These are phyloP conservation scores for Chymomyza caudatula DNA, from an alignment of 2,888 invertebrate genomes.

Conservation along the genomic window DNA sequence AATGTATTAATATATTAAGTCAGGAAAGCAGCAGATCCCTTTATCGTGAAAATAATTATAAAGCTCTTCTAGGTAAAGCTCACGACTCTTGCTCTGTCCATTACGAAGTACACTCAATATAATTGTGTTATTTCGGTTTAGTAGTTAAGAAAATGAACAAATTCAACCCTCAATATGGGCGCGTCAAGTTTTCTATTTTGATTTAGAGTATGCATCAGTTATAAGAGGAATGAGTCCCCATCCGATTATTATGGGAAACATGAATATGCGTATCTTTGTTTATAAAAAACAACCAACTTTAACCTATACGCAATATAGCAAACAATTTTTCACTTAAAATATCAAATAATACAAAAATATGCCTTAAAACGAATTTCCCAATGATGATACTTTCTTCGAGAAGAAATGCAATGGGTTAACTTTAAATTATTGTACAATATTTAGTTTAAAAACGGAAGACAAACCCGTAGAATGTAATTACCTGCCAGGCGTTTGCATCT, in stretches of 20 bases:
- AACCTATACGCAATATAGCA: too few species aligned
- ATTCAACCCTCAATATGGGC: conserved; percentile 44
- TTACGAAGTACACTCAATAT: not conserved
- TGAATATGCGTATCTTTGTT: not conserved
- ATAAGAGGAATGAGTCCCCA: not conserved
- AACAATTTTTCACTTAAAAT: too few species aligned
- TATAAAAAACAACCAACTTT: too few species aligned
- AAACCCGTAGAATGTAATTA: conserved; percentile 58
- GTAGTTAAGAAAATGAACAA: conserved; percentile 65
- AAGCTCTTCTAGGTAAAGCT: not conserved
- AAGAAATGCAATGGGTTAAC: not conserved
- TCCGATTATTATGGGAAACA: not conserved
- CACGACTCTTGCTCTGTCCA: not conserved
- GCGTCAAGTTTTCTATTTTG: too few species aligned
- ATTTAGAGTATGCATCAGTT: not conserved
- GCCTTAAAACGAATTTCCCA: too few species aligned
- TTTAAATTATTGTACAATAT: not conserved
- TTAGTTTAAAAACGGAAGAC: not conserved
- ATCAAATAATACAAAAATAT: too few species aligned
- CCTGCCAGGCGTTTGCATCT: conserved; percentile 80
- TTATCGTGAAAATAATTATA: not conserved
- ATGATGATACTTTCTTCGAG: too few species aligned
- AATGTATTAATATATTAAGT: not conserved
- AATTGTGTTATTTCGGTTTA: conserved; percentile 72
- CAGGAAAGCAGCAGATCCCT: not conserved